A percentile compares a stretch with the other conserved stretches of the same genome.
Conservation (phyloP, 2,797 vertebrate species). For the Danionella dracula region DNA sequence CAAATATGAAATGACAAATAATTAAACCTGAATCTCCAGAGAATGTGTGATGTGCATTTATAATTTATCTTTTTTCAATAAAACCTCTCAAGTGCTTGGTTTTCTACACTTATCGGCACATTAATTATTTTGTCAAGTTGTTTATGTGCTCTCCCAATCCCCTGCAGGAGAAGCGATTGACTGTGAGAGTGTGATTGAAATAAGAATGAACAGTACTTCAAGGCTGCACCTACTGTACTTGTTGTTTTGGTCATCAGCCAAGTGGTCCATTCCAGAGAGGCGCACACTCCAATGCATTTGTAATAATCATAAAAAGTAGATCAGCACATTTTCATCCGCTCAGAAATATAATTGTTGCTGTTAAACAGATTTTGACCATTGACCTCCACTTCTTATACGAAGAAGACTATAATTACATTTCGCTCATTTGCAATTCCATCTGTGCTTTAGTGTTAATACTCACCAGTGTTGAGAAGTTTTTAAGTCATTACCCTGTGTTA, state of each 20-base stretch:
- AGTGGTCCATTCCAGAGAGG: constrained; percentile 2
- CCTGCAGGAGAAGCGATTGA: constrained; percentile 11
- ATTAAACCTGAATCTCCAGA: not conserved
- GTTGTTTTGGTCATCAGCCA: constrained; percentile 26
- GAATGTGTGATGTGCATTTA: not conserved
- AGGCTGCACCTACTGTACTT: constrained; percentile 12
- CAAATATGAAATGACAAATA: not conserved
- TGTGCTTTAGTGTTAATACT: constrained; percentile 19
- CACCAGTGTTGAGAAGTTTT: constrained; percentile 1
- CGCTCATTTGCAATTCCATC: constrained; percentile 38
- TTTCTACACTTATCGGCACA: constrained; percentile 6
- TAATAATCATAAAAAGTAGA: constrained; percentile 24
- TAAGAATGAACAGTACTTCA: not conserved
- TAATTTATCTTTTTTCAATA: not conserved
- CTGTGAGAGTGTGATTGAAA: not conserved
- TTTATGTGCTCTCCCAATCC: constrained; percentile 15
- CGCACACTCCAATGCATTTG: constrained; percentile 17
- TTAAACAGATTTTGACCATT: constrained; percentile 14
- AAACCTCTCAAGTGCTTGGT: not conserved
- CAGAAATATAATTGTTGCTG: constrained; percentile 9
- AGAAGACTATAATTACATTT: constrained; percentile 42
- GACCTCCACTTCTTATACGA: constrained; percentile 14
- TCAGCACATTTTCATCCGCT: constrained; percentile 10
- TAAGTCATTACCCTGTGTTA: not conserved
- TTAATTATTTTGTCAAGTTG: constrained; percentile 37